phyloP scores from a whole-genome alignment of 2,113 vertebrate species.

The Microtus pennsylvanicus region DNA sequence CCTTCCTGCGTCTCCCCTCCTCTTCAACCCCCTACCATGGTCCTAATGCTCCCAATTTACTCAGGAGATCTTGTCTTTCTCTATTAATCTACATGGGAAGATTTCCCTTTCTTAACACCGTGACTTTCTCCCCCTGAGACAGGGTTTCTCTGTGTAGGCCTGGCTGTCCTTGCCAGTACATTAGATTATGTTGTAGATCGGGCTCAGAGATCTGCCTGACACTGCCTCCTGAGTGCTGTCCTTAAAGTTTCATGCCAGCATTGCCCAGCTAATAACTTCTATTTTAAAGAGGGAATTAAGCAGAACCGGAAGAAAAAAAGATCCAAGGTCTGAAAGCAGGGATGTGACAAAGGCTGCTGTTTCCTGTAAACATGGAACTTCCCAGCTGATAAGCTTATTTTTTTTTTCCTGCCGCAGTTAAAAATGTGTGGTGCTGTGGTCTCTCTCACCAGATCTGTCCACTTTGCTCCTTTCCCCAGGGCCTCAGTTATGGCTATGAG shows the following conservation, averaged over 20 bases:
- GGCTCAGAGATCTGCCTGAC: neutral
- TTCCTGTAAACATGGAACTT: conserved; percentile 18
- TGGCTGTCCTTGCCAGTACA: neutral
- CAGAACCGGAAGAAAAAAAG: neutral
- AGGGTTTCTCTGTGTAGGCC: neutral
- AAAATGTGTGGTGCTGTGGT: neutral
- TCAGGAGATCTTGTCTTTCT: too few species aligned
- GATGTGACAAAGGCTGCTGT: neutral
- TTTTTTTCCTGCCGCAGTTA: neutral
- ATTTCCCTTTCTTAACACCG: neutral
- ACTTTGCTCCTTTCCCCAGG: neutral
- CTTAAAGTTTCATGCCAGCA: neutral
- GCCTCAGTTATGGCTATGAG: neutral
- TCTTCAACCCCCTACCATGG: too few species aligned
- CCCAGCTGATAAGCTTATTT: conserved; percentile 18
- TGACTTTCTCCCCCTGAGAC: neutral
- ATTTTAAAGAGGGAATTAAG: conserved; percentile 49
- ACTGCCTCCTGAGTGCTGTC: too few species aligned
- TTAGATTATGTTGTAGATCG: too few species aligned
- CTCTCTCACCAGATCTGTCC: neutral
- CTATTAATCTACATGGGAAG: too few species aligned
- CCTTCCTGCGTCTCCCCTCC: too few species aligned
- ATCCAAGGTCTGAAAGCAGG: neutral
- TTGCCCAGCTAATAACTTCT: neutral
- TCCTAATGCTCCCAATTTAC: too few species aligned